A percentile compares a stretch with the other conserved stretches of the same genome.
Conservation (phyloP, 2,888 invertebrate genomes). For the Drosophila rellima region DNA sequence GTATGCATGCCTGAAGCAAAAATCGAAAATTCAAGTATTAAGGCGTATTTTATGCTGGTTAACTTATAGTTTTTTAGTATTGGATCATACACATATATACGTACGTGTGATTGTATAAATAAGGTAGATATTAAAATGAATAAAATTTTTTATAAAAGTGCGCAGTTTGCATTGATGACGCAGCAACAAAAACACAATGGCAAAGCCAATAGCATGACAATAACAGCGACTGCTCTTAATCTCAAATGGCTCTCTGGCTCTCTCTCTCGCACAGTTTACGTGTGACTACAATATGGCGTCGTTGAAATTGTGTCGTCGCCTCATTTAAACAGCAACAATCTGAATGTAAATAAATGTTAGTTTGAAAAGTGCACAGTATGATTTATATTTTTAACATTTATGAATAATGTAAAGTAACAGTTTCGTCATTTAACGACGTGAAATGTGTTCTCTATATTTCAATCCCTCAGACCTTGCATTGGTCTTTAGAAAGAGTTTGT, state of each 20-base stretch:
- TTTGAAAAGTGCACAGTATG: constrained; percentile 1
- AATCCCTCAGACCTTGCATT: constrained; percentile 58
- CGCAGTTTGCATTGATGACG: constrained; percentile 80
- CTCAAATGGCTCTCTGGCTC: constrained; percentile 40
- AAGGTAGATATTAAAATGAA: constrained; percentile 41
- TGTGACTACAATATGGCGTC: constrained; percentile 73
- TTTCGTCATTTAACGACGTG: constrained; percentile 1
- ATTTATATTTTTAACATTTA: constrained; percentile 10
- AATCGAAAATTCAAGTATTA: constrained; percentile 31
- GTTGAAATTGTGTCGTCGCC: constrained; percentile 74
- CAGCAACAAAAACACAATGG: constrained; percentile 76
- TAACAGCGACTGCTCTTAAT: constrained; percentile 55
- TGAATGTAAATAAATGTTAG: constrained; percentile 40
- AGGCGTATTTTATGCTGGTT: constrained; percentile 20
- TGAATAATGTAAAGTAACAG: constrained; percentile 21
- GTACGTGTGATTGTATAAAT: constrained; percentile 1
- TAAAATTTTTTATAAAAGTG: constrained; percentile 56
- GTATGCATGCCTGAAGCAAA: constrained; percentile 21
- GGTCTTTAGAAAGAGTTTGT: constrained; percentile 51
- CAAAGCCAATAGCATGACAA: constrained; percentile 60
- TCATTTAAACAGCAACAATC: constrained; percentile 56
- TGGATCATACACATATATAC: background rate
- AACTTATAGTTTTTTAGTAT: constrained; percentile 13
- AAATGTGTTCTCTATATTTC: background rate
- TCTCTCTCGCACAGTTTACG: constrained; percentile 54